Evolutionary conservation across 2,888 invertebrate species (phyloP).

Genomic region (Drosophila lacicola): DNA sequence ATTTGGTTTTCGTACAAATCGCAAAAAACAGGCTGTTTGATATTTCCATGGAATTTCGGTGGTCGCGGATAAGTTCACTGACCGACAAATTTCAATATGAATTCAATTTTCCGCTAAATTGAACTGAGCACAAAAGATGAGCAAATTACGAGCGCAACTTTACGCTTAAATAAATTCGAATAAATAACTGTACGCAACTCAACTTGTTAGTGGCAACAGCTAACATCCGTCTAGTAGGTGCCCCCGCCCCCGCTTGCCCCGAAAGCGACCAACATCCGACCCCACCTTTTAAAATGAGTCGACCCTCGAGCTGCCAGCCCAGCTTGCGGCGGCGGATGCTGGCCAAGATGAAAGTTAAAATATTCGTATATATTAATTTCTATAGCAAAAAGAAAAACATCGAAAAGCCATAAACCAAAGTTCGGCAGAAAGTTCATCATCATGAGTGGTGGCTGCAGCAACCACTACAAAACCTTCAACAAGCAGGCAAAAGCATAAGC

Average conservation of each 20-base stretch:
- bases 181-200: conserved; percentile 60
- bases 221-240: conserved; percentile 13
- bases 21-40: conserved; percentile 30
- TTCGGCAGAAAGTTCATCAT: conserved; percentile 70
- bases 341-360: conserved; percentile 56
- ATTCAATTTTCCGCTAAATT: conserved; percentile 73
- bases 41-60: conserved; percentile 46
- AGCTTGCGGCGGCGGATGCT: conserved; percentile 45
- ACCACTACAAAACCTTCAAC: conserved; percentile 50
- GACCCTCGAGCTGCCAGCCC: conserved; percentile 25
- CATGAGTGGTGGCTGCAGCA: conserved; percentile 59
- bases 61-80: conserved; percentile 50
- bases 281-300: conserved; percentile 1
- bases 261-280: background rate
- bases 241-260: background rate
- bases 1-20: conserved; percentile 24
- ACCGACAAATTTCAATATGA: conserved; percentile 70
- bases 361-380: conserved; percentile 65
- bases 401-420: conserved; percentile 68
- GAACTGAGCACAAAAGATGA: conserved; percentile 67
- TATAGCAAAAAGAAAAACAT: conserved; percentile 44
- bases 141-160: conserved; percentile 61
- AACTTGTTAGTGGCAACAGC: conserved; percentile 48
- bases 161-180: conserved; percentile 69
- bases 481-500: conserved; percentile 26